Evolutionary conservation across 2,113 vertebrate genomes (phyloP), one percentile per base, ranked within the genome.

Genomic region (Ameiurus melas): DNA sequence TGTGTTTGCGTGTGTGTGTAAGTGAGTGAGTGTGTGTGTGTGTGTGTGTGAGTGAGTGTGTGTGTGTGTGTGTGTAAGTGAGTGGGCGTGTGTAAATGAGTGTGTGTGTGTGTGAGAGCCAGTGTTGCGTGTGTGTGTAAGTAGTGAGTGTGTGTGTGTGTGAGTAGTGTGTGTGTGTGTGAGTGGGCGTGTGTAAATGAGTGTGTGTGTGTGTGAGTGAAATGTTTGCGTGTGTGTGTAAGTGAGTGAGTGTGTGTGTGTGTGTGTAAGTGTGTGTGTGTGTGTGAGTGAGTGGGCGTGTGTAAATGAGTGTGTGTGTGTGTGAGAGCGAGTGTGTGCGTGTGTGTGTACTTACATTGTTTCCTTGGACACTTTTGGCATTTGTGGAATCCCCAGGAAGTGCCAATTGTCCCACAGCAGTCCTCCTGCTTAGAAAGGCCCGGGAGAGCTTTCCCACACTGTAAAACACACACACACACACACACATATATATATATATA

Each of bases 341-440:
- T n/a, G n/a, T n/a, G 82, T 81, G 36, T 53, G 39, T 47, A 96
- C 97, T 97, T 97, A 99, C 98, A 95, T 0, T 95, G 94, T 93
- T 97, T 97, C 92, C 97, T 97, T 84, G 98, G 98, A 95, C 98
- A 99, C 91, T 97, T 99, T 92, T 97, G 97, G 94, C 98, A 99
- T 94, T 99, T 99, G 94, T 99, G 95, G 94, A 99, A 99, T 84
- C 98, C 98, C 98, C 98, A 99, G 92, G 98, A 99, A 55, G 98
- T 98, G 68, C 98, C 98, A 84, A 99, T 95, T 0, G 96, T 97
- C 83, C 96, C 97, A 94, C 98, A 99, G 95, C 98, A 99, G 93
- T 98, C 97, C 87, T 99, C 98, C 96, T 98, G 97, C 92, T 99
- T 99, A 43, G 96, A 98, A 89, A 99, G 97, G 53, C 97, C 98